These are phyloP conservation scores for Coluber constrictor DNA, from an alignment of 2,797 vertebrate genomes.

Conservation along the genomic window DNA sequence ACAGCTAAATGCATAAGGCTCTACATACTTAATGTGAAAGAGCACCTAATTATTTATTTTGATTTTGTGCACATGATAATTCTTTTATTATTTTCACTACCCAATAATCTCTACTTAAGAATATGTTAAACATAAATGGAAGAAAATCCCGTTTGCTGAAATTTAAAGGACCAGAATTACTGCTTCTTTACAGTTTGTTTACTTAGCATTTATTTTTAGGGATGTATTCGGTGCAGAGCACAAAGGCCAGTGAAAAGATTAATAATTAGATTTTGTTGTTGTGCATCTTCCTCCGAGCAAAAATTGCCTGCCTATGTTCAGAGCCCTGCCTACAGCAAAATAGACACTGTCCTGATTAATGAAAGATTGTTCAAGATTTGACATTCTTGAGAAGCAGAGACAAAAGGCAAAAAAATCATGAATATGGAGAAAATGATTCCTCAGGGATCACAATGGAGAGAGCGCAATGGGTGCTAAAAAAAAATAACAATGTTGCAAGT, in stretches of 20 bases:
- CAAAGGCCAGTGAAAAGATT: slow-evolving; percentile 11
- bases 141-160: neutral
- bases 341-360: slow-evolving; percentile 4
- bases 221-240: neutral
- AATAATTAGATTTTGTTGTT: slow-evolving; percentile 31
- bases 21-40: neutral
- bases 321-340: neutral
- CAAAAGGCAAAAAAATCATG: neutral
- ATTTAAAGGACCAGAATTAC: neutral
- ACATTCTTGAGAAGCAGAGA: neutral
- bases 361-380: neutral
- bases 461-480: neutral
- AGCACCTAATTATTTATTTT: neutral
- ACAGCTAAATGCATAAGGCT: neutral
- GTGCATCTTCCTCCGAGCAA: slow-evolving; percentile 32
- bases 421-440: neutral
- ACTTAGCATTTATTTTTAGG: neutral
- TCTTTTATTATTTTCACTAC: neutral
- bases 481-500: neutral
- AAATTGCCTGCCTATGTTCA: neutral
- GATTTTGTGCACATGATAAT: neutral
- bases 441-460: neutral
- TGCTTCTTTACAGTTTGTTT: neutral
- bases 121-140: too few relatives aligned
- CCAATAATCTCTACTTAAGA: neutral